A percentile compares a stretch with the other conserved stretches of the same genome.
Evolutionary conservation across 2,888 invertebrate genomes (phyloP).

Genomic region (Conistra vaccinii): DNA sequence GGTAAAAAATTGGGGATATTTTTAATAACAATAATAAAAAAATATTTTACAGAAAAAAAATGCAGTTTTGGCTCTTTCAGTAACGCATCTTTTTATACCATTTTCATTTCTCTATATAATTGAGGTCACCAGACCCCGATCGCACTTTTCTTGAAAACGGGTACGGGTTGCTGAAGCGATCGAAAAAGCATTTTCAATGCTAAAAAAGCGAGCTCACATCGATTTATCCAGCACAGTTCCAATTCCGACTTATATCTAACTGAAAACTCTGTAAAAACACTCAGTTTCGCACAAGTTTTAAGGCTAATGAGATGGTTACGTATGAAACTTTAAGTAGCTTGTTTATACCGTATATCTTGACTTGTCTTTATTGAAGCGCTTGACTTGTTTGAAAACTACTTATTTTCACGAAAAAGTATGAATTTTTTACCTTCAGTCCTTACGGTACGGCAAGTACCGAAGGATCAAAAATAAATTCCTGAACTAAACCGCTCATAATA

Average conservation of each 20-base stretch:
- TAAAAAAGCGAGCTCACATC: background rate
- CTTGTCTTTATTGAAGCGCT: conserved; percentile 13
- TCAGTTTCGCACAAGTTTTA: background rate
- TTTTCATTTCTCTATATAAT: too few relatives aligned
- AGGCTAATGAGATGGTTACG: background rate
- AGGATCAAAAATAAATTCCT: conserved; percentile 32
- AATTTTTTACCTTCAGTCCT: background rate
- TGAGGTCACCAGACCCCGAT: too few relatives aligned
- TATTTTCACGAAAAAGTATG: background rate
- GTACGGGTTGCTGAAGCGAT: too few relatives aligned
- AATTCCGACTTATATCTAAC: conserved; percentile 4
- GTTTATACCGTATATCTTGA: background rate
- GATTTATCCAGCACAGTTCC: conserved; percentile 24
- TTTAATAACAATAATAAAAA: too few relatives aligned
- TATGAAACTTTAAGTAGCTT: background rate
- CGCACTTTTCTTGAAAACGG: too few relatives aligned
- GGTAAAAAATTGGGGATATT: too few relatives aligned
- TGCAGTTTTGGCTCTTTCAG: too few relatives aligned
- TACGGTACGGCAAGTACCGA: conserved; percentile 11
- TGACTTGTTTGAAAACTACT: conserved; percentile 15
- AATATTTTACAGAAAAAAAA: too few relatives aligned
- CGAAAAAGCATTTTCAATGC: too few relatives aligned
- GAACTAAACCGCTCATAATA: conserved; percentile 56
- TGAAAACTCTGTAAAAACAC: conserved; percentile 7
- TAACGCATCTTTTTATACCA: too few relatives aligned